These are phyloP conservation scores for Orientallactaga sibirica DNA, from an alignment of 2,797 vertebrate genomes.

Conservation along the genomic window DNA sequence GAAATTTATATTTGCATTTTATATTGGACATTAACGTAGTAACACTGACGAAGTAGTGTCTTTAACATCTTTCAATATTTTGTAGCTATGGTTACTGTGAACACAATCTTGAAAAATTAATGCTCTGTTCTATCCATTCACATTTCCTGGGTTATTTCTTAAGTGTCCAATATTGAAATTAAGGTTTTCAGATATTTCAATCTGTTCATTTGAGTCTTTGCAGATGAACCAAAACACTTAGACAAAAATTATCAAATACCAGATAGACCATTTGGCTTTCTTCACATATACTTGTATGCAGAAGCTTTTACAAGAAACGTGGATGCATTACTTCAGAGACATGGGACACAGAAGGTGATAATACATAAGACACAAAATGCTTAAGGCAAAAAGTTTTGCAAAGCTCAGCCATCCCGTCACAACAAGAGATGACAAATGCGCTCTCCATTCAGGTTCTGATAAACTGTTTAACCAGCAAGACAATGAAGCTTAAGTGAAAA, in stretches of 20 bases:
- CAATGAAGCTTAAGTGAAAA: background rate
- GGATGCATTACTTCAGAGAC: slow-evolving; percentile 58
- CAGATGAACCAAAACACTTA: background rate
- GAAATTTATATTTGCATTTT: slow-evolving; percentile 7
- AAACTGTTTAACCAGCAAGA: background rate
- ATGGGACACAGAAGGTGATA: background rate
- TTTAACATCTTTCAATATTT: background rate
- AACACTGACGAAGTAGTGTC: background rate
- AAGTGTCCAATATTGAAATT: slow-evolving; percentile 14
- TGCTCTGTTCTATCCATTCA: background rate
- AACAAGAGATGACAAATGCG: background rate
- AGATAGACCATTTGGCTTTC: slow-evolving; percentile 27
- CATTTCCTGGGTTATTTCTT: background rate
- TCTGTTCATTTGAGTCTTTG: background rate
- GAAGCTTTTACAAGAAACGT: slow-evolving; percentile 32
- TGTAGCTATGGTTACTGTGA: background rate
- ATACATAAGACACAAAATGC: slow-evolving; percentile 10
- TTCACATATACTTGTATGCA: background rate
- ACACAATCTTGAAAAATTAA: background rate
- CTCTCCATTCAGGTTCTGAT: background rate
- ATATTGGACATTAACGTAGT: background rate
- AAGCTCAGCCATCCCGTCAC: background rate
- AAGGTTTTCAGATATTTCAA: background rate
- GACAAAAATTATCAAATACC: slow-evolving; percentile 1
- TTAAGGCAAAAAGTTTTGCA: background rate